Conservation (phyloP, 2,888 invertebrate genomes). For the Dicyrtomina minuta region DNA sequence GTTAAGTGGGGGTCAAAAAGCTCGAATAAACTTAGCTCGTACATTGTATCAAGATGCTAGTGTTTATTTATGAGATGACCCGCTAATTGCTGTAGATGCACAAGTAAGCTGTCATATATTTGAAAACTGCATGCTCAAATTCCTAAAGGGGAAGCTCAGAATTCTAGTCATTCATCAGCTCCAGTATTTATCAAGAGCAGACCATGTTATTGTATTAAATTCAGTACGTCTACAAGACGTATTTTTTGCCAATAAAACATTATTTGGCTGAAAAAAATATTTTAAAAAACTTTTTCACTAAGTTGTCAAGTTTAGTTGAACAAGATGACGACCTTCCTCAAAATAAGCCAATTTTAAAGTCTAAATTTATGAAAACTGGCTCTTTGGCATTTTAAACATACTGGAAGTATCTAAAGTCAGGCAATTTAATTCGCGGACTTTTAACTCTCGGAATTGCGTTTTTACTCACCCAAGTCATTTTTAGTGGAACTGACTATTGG, state of each 20-base stretch:
- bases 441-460: constrained; percentile 53
- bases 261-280: no score
- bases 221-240: constrained; percentile 19
- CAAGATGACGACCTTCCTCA: no score
- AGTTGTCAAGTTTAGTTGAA: no score
- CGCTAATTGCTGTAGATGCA: constrained; percentile 42
- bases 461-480: constrained; percentile 56
- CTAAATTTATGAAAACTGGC: constrained; percentile 49
- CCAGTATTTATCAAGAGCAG: constrained; percentile 73
- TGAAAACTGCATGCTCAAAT: constrained; percentile 56
- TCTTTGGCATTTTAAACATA: constrained; percentile 58
- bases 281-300: no score
- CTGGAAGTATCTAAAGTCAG: constrained; percentile 49
- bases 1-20: no score
- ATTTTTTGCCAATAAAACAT: background rate
- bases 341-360: constrained; percentile 39
- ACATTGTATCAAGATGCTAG: no score
- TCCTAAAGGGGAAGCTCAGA: constrained; percentile 57
- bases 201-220: constrained; percentile 48
- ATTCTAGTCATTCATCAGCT: constrained; percentile 66
- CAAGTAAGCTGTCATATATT: constrained; percentile 48
- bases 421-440: constrained; percentile 10
- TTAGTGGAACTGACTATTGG: constrained; percentile 58
- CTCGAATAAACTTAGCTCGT: no score
- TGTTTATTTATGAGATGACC: constrained; percentile 60